Percentiles rank a stretch among this genome's conserved stretches.
phyloP scores from a whole-genome alignment of 2,113 vertebrate species.

The Leucosticte australis region DNA sequence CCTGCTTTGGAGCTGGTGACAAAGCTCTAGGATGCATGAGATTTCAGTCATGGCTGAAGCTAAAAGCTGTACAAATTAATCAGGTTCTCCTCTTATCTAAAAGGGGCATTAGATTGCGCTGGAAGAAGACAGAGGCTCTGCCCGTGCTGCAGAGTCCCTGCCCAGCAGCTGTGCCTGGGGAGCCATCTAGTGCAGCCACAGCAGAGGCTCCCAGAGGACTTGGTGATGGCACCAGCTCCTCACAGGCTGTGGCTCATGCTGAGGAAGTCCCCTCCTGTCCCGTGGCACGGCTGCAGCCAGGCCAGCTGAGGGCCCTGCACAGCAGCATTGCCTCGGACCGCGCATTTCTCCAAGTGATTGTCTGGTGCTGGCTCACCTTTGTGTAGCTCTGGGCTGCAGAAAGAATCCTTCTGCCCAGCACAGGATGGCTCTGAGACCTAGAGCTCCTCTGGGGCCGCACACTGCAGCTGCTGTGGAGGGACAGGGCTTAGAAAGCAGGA shows the following conservation, averaged over 20 bases:
- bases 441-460: not conserved
- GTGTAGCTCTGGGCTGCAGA: not conserved
- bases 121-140: not conserved
- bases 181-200: not conserved
- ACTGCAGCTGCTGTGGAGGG: not conserved
- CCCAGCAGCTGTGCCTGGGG: not conserved
- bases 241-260: not conserved
- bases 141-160: not conserved
- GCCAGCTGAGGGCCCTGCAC: not conserved
- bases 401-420: not conserved
- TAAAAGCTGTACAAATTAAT: not conserved
- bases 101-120: not conserved
- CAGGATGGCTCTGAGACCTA: not conserved
- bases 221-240: accelerated
- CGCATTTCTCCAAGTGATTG: not conserved
- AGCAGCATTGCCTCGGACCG: not conserved
- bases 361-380: not conserved
- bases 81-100: not conserved
- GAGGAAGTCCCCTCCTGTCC: not conserved
- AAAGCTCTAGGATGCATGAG: accelerated
- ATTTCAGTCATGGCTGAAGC: not conserved
- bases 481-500: not conserved
- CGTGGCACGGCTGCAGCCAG: not conserved
- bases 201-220: not conserved
- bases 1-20: not conserved